Base-by-base conservation (phyloP, 1,140 invertebrate genomes). In the Medauroidea extradentata region DNA sequence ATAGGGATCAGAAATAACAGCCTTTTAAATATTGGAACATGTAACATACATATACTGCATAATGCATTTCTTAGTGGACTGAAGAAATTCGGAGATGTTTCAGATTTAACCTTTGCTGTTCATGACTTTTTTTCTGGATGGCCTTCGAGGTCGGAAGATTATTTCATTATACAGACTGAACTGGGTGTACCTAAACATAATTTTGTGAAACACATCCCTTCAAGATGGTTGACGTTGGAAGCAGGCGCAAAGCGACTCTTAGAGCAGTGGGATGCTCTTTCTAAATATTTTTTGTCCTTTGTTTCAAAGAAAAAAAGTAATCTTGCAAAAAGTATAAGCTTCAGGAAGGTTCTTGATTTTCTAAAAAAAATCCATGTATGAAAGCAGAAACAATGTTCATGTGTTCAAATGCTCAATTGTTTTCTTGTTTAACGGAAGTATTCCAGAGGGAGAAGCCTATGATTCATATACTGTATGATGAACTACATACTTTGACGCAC, bases 31-130 rank as follows among this genome's bases (percentile, higher is more conserved):
- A n/a, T n/a, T n/a, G 57, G 57, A 3, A 25, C 50, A 4, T 44
- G 57, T 43, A 53, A 59, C 34, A 25, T 53, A 21, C 24, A 59
- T 24, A 29, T 59, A 23, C 14, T 59, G 1, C 57, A 59, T 53
- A 59, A 59, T 14, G 13, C 16, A 5, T 59, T 39, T 19, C 16
- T 29, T 13, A 42, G 38, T n/a, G 57, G 50, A 42, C 1, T 53
- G 11, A 43, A 43, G 18, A 21, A 38, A 27, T 24, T 59, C 2
- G 48, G 50, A 21, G 25, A 59, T 53, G 49, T 29, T 23, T 53
- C 34, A n/a, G 38, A 53, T 39, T 61, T 69, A 48, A 46, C 54
- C 13, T 49, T 62, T 42, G 53, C 57, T 25, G 21, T 69, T 11
- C 63, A 63, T 39, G 46, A 68, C 39, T 69, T 51, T 34, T 51